Conservation (phyloP, 2,888 invertebrate genomes). For the Melanostoma mellinum region DNA sequence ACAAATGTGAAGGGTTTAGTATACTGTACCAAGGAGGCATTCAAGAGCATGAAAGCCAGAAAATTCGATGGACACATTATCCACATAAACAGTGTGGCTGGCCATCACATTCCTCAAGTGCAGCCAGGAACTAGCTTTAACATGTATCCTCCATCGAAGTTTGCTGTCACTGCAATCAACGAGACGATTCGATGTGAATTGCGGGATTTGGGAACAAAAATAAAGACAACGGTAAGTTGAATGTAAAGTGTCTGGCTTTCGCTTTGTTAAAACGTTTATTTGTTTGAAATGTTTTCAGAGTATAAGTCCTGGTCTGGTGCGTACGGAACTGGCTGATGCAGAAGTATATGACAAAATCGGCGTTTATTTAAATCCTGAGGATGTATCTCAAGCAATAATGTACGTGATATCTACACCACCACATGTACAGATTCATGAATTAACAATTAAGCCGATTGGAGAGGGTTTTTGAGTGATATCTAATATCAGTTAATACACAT, state of each 20-base stretch:
- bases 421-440: conserved; percentile 56
- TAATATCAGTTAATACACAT: neutral
- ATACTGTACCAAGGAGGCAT: conserved; percentile 81
- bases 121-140: conserved; percentile 47
- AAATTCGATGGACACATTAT: conserved; percentile 82
- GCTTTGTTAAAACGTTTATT: neutral
- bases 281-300: conserved; percentile 31
- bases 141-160: conserved; percentile 74
- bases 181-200: conserved; percentile 75
- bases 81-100: conserved; percentile 78
- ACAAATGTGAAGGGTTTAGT: conserved; percentile 81
- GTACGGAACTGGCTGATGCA: conserved; percentile 23
- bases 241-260: neutral
- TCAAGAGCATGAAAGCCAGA: conserved; percentile 81
- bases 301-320: conserved; percentile 51
- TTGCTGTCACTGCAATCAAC: conserved; percentile 74
- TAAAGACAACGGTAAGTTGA: conserved; percentile 75
- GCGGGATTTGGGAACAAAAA: conserved; percentile 65
- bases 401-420: conserved; percentile 52
- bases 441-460: conserved; percentile 38
- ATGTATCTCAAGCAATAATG: conserved; percentile 45
- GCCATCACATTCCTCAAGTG: conserved; percentile 68
- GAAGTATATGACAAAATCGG: conserved; percentile 75
- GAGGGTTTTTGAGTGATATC: conserved; percentile 17
- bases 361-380: conserved; percentile 31